These are phyloP conservation scores for Muscicapa adusta DNA, from an alignment of 2,113 vertebrate genomes.

Conservation along the genomic window DNA sequence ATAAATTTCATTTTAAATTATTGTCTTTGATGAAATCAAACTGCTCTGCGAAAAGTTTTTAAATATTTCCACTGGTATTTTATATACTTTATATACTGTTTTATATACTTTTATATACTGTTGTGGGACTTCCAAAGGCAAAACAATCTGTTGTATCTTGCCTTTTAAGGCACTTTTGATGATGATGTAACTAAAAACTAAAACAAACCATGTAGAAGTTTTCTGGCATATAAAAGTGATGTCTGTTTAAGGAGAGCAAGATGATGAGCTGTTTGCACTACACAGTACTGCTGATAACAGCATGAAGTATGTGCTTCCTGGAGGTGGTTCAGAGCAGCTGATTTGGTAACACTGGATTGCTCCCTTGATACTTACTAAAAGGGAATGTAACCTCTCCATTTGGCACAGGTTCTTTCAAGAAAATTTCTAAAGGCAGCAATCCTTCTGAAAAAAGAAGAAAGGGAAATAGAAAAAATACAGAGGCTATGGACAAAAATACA, in stretches of 20 bases:
- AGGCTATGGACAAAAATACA: background rate
- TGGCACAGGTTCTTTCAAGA: background rate
- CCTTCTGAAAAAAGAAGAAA: background rate
- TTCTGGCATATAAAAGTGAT: background rate
- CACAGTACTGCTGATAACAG: background rate
- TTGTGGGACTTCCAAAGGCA: background rate
- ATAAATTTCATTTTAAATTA: background rate
- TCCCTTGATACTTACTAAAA: background rate
- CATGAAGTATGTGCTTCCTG: background rate
- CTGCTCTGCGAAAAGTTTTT: background rate
- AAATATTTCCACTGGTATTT: background rate
- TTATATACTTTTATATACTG: background rate
- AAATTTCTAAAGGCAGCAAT: background rate
- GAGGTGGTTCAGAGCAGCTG: background rate
- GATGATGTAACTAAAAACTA: background rate
- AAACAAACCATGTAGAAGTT: background rate
- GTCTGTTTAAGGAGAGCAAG: background rate
- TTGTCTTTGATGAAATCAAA: background rate
- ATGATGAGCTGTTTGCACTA: background rate
- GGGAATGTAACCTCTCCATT: background rate
- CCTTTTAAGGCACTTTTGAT: background rate
- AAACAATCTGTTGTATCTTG: background rate
- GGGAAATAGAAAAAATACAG: background rate
- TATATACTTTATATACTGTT: background rate
- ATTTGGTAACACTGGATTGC: background rate